Evolutionary conservation across 2,113 vertebrate genomes (phyloP), one percentile per base, ranked within the genome.

Genomic region (Gila orcuttii): DNA sequence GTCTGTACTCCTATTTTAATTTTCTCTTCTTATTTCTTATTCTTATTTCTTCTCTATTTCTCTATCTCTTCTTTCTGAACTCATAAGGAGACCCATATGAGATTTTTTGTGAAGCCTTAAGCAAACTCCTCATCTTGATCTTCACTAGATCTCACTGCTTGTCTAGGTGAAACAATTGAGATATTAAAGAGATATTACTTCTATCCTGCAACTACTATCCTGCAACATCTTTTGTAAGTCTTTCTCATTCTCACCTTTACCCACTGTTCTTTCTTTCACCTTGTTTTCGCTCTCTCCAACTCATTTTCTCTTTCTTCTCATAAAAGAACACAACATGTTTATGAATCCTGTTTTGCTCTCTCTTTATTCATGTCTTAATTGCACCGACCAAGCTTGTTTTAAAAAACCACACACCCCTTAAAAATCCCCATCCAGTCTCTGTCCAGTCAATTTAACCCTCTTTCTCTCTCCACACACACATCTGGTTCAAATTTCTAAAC

Each of bases 401-500:
- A 69, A 92, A 90, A 87, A 90, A 89, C 47, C 88, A 89, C 71
- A 87, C 17, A 78, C 78, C 52, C 87, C 88, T 89, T 82, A 84
- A 87, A 89, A 84, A 76, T 88, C 36, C 73, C 84, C 77, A 83
- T 78, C 88, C 84, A 86, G 81, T 76, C 86, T 87, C 74, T 84
- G 81, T 82, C 83, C 75, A 55, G 82, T 82, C 64, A 87, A 25
- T 79, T 85, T 79, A 82, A 78, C 15, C 55, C 33, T 80, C 69
- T 85, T 52, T 82, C 19, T 84, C 9, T n/a, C 42, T 60, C 82
- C 84, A 87, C 10, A 59, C 90, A 92, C 87, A 93, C 93, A 93
- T 94, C 93, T 94, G 93, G 89, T 94, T 95, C 93, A 76, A 87
- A 89, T 95, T 93, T 93, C 79, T 59, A 89, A 87, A 92, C 80